Percentiles rank a stretch among this genome's conserved stretches.
phyloP scores from a whole-genome alignment of 2,888 invertebrate species.

The Monochamus alternatus region DNA sequence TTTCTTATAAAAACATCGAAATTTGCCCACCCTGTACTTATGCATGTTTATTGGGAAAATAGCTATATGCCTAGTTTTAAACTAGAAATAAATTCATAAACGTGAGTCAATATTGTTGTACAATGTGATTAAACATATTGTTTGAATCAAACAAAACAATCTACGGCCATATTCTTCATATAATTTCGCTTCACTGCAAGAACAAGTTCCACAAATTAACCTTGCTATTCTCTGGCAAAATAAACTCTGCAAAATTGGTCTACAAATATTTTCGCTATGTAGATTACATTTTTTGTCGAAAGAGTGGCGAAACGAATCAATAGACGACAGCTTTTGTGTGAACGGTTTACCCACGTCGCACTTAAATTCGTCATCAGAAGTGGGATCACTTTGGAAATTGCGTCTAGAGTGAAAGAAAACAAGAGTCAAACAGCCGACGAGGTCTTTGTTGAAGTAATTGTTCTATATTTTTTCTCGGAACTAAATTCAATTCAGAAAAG shows the following conservation, averaged over 20 bases:
- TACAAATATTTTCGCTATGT: neutral
- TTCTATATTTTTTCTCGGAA: conserved; percentile 3
- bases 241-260: too few species aligned
- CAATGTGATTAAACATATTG: neutral
- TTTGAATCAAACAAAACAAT: neutral
- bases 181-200: neutral
- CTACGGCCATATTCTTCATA: neutral
- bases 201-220: too few species aligned
- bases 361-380: conserved; percentile 12
- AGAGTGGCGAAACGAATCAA: neutral
- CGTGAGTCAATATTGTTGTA: neutral
- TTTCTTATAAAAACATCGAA: too few species aligned
- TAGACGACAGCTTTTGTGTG: conserved; percentile 1
- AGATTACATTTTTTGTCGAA: neutral
- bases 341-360: conserved; percentile 12
- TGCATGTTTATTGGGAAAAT: too few species aligned
- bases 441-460: neutral
- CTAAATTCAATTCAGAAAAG: conserved; percentile 4
- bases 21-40: too few species aligned
- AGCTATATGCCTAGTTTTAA: too few species aligned
- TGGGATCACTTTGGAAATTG: conserved; percentile 12
- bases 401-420: conserved; percentile 11
- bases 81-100: neutral
- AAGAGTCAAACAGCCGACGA: neutral
- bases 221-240: too few species aligned